phyloP scores from a whole-genome alignment of 2,797 vertebrate genomes.

The Silurus aristotelis region DNA sequence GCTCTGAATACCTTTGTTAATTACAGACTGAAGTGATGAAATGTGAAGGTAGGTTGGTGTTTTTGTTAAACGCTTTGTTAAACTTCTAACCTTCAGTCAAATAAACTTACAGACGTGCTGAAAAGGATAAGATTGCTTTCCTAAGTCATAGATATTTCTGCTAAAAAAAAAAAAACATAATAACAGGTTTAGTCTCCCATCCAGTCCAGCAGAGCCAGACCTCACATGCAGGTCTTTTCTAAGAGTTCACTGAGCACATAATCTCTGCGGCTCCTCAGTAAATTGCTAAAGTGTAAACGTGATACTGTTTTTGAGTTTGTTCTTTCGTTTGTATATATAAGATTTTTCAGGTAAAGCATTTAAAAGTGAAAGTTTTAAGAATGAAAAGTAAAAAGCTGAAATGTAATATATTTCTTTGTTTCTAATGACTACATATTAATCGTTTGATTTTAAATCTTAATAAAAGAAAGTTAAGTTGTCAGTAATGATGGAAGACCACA shows the following conservation, averaged over 20 bases:
- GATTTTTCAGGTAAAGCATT: background rate
- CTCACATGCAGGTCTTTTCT: slow-evolving; percentile 47
- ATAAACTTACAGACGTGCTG: slow-evolving; percentile 19
- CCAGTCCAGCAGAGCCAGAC: slow-evolving; percentile 40
- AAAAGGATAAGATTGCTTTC: slow-evolving; percentile 15
- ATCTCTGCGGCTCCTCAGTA: background rate
- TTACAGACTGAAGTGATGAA: slow-evolving; percentile 4
- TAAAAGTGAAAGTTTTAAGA: background rate
- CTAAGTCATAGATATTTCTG: slow-evolving; percentile 10
- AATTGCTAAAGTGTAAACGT: slow-evolving; percentile 6
- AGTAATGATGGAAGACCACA: background rate
- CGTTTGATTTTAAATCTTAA: background rate
- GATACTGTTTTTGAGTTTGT: background rate
- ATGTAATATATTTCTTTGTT: too few species aligned
- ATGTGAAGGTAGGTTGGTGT: background rate
- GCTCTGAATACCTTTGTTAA: background rate
- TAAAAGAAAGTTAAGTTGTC: background rate
- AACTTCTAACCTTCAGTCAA: background rate
- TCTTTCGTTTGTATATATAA: background rate
- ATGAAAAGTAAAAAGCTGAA: background rate
- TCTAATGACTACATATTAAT: background rate
- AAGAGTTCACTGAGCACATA: background rate
- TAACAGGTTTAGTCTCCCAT: background rate
- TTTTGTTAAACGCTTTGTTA: background rate
- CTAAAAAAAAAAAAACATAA: background rate